Evolutionary conservation across 2,888 invertebrate genomes (phyloP), one percentile per base, ranked within the genome.

Genomic region (Mimachlamys varia): DNA sequence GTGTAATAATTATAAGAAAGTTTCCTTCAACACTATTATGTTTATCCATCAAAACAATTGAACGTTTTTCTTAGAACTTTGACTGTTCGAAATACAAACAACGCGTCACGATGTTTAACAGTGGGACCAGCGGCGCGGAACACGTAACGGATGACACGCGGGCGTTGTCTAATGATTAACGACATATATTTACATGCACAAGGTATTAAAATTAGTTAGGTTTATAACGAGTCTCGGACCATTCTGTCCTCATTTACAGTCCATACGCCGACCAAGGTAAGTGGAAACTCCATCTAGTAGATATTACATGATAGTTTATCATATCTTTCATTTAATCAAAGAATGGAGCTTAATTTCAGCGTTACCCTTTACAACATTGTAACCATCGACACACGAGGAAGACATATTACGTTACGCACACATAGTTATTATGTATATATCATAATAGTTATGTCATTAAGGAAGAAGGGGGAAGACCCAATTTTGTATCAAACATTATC

Each of bases 181-280:
- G 76, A 76, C 33, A 33, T 27, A 76, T 76, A 76, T 76, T 76
- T 76, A 76, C 76, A 76, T 76, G 76, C 76, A 76, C 76, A 76
- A 76, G 76, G 27, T 76, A 76, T 76, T 76, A 76, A 76, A 76
- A 76, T 76, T 76, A 76, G 76, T 76, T 76, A 76, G 76, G 76
- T 22, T 76, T 76, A 76, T 76, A 76, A 76, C 76, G 76, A 76
- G 33, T 15, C 12, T 76, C 76, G 33, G 12, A 76, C 76, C 27
- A 76, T 33, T 27, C 27, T 76, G 76, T 33, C 76, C 27, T 33
- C 76, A 76, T 76, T 76, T 76, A 27, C 76, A 76, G 27, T 76
- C 76, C 7, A 27, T 13, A 76, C 0, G 22, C 7, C 76, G 33
- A 0, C 7, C 76, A 76, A 44, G 76, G 76, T 76, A 33, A 76